Conservation (phyloP, 2,797 vertebrate species). For the Macropodus opercularis region DNA sequence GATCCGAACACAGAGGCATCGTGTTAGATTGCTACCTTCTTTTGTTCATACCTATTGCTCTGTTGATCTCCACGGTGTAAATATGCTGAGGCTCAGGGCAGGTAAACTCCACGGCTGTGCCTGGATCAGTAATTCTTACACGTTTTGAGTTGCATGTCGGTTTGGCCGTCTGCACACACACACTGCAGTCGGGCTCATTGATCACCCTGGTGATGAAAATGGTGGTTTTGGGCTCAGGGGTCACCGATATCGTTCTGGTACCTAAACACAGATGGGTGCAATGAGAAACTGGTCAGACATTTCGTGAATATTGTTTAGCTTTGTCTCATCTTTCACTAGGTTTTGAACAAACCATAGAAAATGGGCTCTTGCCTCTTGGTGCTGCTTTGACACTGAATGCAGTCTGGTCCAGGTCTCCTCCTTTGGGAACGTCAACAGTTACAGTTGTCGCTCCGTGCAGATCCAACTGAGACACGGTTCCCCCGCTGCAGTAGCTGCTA, state of each 20-base stretch:
- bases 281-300: not conserved
- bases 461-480: constrained; percentile 34
- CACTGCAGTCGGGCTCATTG: constrained; percentile 57
- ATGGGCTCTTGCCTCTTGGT: constrained; percentile 51
- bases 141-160: constrained; percentile 1
- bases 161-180: constrained; percentile 55
- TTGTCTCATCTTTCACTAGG: too few species aligned
- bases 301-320: too few species aligned
- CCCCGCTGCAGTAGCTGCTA: constrained; percentile 57
- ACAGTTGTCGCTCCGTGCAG: constrained; percentile 42
- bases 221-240: constrained; percentile 57
- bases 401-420: constrained; percentile 25
- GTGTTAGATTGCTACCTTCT: too few species aligned
- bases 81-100: constrained; percentile 73
- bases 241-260: constrained; percentile 55
- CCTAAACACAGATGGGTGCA: constrained; percentile 36
- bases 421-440: constrained; percentile 50
- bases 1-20: too few species aligned
- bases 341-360: not conserved
- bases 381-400: constrained; percentile 45
- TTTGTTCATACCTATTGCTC: constrained; percentile 73
- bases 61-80: constrained; percentile 76
- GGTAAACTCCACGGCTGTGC: constrained; percentile 71
- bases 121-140: not conserved
- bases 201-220: constrained; percentile 46